phyloP scores from a whole-genome alignment of 2,888 invertebrate species.

The Acanthopleura granulata region DNA sequence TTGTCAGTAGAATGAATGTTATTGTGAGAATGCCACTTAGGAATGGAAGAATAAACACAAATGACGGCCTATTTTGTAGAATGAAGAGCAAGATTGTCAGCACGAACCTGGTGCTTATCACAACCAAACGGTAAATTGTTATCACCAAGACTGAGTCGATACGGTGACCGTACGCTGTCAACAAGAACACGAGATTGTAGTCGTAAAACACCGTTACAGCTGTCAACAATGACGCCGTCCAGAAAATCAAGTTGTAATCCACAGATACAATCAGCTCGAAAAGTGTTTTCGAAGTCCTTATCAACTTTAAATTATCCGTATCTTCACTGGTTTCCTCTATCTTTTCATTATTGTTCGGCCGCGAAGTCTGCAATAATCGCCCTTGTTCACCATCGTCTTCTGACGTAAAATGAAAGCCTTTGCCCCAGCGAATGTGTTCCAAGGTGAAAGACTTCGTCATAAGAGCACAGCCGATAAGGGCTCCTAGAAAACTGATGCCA shows the following conservation, averaged over 20 bases:
- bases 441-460: not conserved
- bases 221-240: not conserved
- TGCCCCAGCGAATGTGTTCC: not conserved
- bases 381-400: not conserved
- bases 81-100: too few species aligned
- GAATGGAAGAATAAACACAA: too few species aligned
- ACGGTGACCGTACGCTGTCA: not conserved
- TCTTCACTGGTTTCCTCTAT: not conserved
- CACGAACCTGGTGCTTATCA: not conserved
- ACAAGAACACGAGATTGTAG: not conserved
- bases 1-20: not conserved
- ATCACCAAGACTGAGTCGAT: not conserved
- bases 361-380: not conserved
- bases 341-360: not conserved
- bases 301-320: not conserved
- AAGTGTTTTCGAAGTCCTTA: not conserved
- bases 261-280: not conserved
- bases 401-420: not conserved
- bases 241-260: conserved; percentile 5
- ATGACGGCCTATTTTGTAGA: too few species aligned
- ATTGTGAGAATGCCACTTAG: too few species aligned
- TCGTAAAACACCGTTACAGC: not conserved
- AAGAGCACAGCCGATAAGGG: not conserved
- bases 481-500: not conserved
- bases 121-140: not conserved